phyloP scores from a whole-genome alignment of 2,797 vertebrate genomes.

The Cyprinella venusta region DNA sequence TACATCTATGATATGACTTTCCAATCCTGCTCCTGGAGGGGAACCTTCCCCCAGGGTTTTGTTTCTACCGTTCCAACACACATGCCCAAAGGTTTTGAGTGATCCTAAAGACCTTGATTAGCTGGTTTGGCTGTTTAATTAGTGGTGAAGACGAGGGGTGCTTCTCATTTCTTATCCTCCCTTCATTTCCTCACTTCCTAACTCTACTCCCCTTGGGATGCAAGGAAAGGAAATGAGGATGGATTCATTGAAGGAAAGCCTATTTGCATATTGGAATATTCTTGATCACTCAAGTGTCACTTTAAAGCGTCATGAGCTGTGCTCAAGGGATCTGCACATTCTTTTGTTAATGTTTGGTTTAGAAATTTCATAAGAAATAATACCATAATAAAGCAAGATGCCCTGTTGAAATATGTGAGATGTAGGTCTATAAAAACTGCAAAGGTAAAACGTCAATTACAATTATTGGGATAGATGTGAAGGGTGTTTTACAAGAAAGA shows the following conservation, averaged over 20 bases:
- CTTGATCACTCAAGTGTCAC: no score
- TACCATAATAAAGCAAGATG: neutral
- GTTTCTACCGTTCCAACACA: neutral
- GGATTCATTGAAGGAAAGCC: neutral
- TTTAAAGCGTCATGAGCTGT: no score
- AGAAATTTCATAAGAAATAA: neutral
- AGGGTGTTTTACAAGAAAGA: neutral
- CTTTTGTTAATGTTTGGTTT: neutral
- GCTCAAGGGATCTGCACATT: no score
- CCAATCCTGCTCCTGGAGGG: neutral
- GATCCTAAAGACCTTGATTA: neutral
- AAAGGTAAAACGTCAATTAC: neutral
- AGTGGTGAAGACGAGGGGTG: neutral
- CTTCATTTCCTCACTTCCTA: neutral
- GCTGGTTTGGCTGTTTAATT: neutral
- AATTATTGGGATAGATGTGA: neutral
- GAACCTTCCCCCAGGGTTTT: neutral
- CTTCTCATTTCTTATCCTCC: neutral
- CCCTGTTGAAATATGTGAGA: neutral
- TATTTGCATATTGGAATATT: neutral
- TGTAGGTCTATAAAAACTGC: neutral
- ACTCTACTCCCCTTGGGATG: neutral
- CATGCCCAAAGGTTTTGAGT: neutral
- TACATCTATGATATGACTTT: neutral
- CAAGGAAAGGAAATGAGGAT: neutral